Evolutionary conservation across 2,888 invertebrate species (phyloP), one percentile per base, ranked within the genome.

Genomic region (Athripsodes cinereus): DNA sequence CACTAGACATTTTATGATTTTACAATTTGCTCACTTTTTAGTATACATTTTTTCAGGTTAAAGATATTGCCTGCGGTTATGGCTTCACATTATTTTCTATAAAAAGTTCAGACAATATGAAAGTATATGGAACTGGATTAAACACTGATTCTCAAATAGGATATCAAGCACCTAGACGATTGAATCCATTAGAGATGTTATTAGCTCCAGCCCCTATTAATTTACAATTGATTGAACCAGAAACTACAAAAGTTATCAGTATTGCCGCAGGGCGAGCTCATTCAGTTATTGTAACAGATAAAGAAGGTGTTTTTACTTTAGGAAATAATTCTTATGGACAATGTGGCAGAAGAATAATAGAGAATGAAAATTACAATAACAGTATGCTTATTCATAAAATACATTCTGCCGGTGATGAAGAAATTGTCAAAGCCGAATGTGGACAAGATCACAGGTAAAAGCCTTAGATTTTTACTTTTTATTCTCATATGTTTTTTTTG

Each of bases 321-420:
- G 97, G 97, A 1, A 94, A 94, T 72, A 98, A 98, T 73, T 82
- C 89, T 0, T 94, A 90, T 69, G 97, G 97, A 0, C 97, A 97
- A 71, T 97, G 97, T 71, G 96, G 94, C 0, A 78, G 96, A 53
- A 81, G 81, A 55, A 83, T 95, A 58, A 83, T 92, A 62, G 71
- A 81, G 2, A 80, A 86, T 58, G 96, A 96, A 71, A 78, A 87
- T 55, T 94, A 91, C 67, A 72, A 69, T 48, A 82, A 81, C 3
- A 88, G 84, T 66, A 81, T 81, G 69, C 76, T 82, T 8, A 77
- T 90, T 20, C 79, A 91, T 71, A 80, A 83, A 59, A 84, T 93
- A 53, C 74, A 78, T 51, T 74, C 77, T 50, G 69, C 89, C 1
- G 84, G 85, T 58, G 81, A 83, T 11, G 81, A 83, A 53, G 75